A percentile compares a stretch with the other conserved stretches of the same genome.
Evolutionary conservation across 2,113 vertebrate genomes (phyloP).

Genomic region (Sebastes schlegelii): DNA sequence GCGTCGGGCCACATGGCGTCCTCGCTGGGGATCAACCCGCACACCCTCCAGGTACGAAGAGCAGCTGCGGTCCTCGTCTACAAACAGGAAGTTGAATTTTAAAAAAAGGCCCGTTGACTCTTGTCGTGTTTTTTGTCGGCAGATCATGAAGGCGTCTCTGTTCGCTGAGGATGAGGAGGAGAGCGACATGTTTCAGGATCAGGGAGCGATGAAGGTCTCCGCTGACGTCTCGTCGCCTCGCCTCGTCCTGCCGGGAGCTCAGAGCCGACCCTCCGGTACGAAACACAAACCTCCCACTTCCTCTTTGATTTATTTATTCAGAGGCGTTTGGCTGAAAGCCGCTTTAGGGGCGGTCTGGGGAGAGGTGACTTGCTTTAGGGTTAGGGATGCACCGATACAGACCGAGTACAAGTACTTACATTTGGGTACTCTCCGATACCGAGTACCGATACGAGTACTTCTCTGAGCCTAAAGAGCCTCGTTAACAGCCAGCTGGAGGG

Average conservation of each 20-base stretch:
- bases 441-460: too few species aligned
- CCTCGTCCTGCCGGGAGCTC: constrained; percentile 81
- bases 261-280: constrained; percentile 84
- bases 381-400: too few species aligned
- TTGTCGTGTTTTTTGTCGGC: background rate
- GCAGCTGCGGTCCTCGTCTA: accelerated
- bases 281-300: background rate
- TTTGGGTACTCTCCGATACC: too few species aligned
- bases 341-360: too few species aligned
- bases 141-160: constrained; percentile 98
- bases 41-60: constrained; percentile 90
- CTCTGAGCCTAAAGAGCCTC: too few species aligned
- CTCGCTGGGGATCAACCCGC: constrained; percentile 92
- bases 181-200: constrained; percentile 83
- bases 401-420: background rate
- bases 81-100: background rate
- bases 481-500: too few species aligned
- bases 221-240: constrained; percentile 86
- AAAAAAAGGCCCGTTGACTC: background rate
- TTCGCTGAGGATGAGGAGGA: constrained; percentile 94
- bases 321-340: too few species aligned
- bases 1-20: constrained; percentile 90
- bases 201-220: constrained; percentile 72
- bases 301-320: background rate
- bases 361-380: too few species aligned